Base-by-base conservation (phyloP, 2,888 invertebrate species). In the Pseudococcus jackbeardsleyi region DNA sequence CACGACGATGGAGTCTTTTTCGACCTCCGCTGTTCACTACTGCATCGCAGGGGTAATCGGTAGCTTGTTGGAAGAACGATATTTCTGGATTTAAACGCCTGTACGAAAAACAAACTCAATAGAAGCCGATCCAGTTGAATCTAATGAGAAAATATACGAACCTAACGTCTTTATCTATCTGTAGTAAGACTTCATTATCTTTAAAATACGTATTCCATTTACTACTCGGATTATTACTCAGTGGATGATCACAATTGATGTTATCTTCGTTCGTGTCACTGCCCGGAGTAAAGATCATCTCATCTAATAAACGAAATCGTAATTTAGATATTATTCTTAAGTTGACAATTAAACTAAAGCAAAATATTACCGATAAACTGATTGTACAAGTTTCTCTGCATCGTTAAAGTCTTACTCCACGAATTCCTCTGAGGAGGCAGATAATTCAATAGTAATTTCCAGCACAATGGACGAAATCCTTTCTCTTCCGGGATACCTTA, bases 81-180 rank as follows among this genome's bases (percentile, higher is more conserved):
- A 97, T 97, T 91, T 99, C 99, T 15, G 99, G 99, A 91, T 98
- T 98, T 2, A 99, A 33, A 33, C 99, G 94, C 90, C 94, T 93
- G 89, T 9, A 91, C 90, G 89, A 1, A 50, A 89, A 84, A 19
- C 19, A 19, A 59, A 59, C 59, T 33, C 26, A 3, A 3, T 46
- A 8, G 12, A 46, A 46, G 6, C 5, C 6, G 46, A 46, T 46
- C 6, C 46, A 3, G 3, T 33, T 33, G 3, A 33, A 33, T 33
- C 3, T 3, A 33, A 33, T 33, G 26, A n/a, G 26, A 33, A 33
- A 46, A 46, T 46, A 50, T 50, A 46, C 46, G 46, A 46, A 93
- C 93, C 98, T 94, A 84, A 98, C 98, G 92, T 99, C 98, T 92
- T 99, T 99, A 92, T 99, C 99, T 90, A 99, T 99, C 93, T 99